Evolutionary conservation across 2,113 vertebrate genomes (phyloP).

Genomic region (Camelus bactrianus): DNA sequence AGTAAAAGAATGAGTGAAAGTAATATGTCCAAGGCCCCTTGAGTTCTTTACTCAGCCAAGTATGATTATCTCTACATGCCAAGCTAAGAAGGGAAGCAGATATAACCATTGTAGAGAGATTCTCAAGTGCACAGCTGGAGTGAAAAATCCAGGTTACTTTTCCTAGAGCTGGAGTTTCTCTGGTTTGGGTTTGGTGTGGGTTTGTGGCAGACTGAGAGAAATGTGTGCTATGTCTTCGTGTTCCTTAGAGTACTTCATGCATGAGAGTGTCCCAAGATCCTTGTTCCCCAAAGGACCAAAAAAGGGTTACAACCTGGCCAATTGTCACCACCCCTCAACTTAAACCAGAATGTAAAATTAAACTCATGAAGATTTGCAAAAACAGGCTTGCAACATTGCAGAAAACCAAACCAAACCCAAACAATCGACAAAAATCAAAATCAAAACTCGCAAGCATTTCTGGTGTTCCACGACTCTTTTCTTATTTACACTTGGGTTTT

Average conservation of each 20-base stretch:
- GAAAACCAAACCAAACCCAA: conserved; percentile 34
- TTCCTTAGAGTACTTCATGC: background rate
- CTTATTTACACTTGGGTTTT: conserved; percentile 60
- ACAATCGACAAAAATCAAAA: conserved; percentile 28
- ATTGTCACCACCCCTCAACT: background rate
- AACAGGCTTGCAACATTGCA: background rate
- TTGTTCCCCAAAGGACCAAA: background rate
- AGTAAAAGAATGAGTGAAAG: background rate
- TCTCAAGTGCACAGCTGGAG: background rate
- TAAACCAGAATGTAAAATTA: conserved; percentile 35
- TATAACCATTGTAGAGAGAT: background rate
- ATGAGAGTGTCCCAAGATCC: background rate
- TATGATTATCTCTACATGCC: background rate
- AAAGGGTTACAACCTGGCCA: background rate
- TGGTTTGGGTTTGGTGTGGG: background rate
- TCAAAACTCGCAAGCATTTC: background rate
- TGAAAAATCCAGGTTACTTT: background rate
- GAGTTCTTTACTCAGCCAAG: background rate
- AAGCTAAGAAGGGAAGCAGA: background rate
- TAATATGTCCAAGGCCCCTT: background rate
- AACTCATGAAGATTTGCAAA: background rate
- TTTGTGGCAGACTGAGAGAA: background rate
- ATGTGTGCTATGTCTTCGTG: fast-evolving
- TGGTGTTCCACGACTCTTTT: conserved; percentile 9
- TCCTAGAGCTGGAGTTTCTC: background rate